These are phyloP conservation scores for Cygnus buccinator DNA, from an alignment of 2,113 vertebrate genomes.

Conservation along the genomic window DNA sequence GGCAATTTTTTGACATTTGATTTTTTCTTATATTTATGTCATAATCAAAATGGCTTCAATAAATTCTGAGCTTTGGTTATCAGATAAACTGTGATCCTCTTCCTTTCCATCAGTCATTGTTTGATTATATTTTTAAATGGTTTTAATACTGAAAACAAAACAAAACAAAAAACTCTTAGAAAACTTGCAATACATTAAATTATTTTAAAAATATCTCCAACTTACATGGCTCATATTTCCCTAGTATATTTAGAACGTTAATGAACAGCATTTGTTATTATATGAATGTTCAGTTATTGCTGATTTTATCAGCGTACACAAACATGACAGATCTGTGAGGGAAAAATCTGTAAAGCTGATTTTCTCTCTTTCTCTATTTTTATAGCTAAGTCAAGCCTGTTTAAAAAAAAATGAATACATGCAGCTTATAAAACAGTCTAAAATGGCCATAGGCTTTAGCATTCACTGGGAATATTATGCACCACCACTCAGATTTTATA, in stretches of 20 bases:
- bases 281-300: not conserved
- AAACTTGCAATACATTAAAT: not conserved
- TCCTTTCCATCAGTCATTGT: not conserved
- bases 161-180: not conserved
- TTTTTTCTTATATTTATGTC: not conserved
- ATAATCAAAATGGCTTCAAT: not conserved
- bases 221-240: not conserved
- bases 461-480: not conserved
- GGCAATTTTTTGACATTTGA: not conserved
- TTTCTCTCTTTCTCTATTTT: not conserved
- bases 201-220: not conserved
- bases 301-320: not conserved
- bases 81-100: not conserved
- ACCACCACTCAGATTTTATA: not conserved
- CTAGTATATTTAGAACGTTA: not conserved
- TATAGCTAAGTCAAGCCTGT: not conserved
- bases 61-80: not conserved
- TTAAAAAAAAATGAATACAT: not conserved
- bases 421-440: not conserved
- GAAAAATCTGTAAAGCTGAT: not conserved
- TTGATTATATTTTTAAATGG: not conserved
- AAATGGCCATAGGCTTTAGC: not conserved
- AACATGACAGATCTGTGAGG: not conserved
- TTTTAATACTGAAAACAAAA: not conserved
- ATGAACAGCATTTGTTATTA: not conserved